Evolutionary conservation across 2,113 vertebrate genomes (phyloP).

Genomic region (Cinclus cinclus): DNA sequence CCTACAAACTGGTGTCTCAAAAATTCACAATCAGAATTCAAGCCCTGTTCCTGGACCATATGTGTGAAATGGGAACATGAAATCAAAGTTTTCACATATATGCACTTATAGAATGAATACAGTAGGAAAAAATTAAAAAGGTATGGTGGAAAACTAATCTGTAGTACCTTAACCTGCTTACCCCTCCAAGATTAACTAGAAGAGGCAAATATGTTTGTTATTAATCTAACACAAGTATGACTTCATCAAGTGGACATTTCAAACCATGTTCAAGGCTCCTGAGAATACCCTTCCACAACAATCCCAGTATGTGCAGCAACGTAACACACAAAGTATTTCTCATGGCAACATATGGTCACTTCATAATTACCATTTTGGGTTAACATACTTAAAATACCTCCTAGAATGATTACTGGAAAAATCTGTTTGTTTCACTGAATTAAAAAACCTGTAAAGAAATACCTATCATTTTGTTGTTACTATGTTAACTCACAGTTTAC

Average conservation of each 20-base stretch:
- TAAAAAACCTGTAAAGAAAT: slow-evolving; percentile 13
- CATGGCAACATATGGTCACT: not conserved
- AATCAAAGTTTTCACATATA: not conserved
- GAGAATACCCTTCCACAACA: not conserved
- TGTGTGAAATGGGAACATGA: not conserved
- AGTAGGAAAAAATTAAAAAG: not conserved
- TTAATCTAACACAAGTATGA: not conserved
- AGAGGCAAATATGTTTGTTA: not conserved
- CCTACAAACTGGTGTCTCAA: not conserved
- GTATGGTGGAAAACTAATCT: not conserved
- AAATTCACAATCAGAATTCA: not conserved
- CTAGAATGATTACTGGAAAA: not conserved
- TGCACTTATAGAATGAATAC: not conserved
- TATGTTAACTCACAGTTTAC: not conserved
- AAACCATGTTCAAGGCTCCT: not conserved
- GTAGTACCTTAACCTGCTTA: not conserved
- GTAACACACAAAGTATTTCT: not conserved
- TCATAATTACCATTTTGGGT: not conserved
- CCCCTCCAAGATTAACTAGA: not conserved
- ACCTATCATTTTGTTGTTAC: not conserved
- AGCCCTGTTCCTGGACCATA: not conserved
- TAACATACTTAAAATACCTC: slow-evolving; percentile 17
- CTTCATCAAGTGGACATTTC: not conserved
- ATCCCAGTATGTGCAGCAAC: not conserved
- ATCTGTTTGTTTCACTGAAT: not conserved